Evolutionary conservation across 1,140 invertebrate genomes (phyloP), one percentile per base, ranked within the genome.

Genomic region (Drosophila setifemur): DNA sequence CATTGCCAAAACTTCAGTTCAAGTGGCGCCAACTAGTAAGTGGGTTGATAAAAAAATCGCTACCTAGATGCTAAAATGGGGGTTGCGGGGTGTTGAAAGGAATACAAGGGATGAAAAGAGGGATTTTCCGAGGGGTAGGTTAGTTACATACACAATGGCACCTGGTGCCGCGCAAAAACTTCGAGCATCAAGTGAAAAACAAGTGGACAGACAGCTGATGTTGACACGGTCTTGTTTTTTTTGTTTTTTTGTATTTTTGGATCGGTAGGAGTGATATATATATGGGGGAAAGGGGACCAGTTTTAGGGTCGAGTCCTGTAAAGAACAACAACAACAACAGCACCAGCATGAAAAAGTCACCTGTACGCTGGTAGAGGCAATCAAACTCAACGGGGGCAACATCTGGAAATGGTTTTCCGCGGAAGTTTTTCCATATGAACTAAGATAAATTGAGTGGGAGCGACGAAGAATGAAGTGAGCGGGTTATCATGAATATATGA

Each of bases 121-220:
- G 7, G 21, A 3, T 16, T 8, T 3, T 18, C 6, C 3, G 23
- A 39, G 14, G 6, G 16, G 35, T 8, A 19, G 23, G 14, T 23
- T 33, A 44, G 44, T 48, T 39, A 47, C 57, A 23, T 47, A 25
- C 40, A 40, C 50, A 40, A 57, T 50, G 53, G 71, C 79, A 85
- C 66, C 81, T 86, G 79, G 45, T 49, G 58, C 67, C 52, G 40
- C 19, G 40, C 37, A 39, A 42, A 85, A 86, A 85, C 58, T 86
- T 85, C 55, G 66, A 55, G 71, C 81, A 86, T 86, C 81, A 81
- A 85, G 75, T 86, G 75, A 47, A 61, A 81, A 85, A 76, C 75
- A 81, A 85, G 61, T 86, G 81, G 75, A 69, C 81, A 71, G 53
- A 57, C 75, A 85, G 55, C 79, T 85, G 79, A 63, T 86, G 75